A percentile compares a stretch with the other conserved stretches of the same genome.
These are phyloP conservation scores for Capitella teleta DNA, from an alignment of 1,140 invertebrate species.

Conservation along the genomic window DNA sequence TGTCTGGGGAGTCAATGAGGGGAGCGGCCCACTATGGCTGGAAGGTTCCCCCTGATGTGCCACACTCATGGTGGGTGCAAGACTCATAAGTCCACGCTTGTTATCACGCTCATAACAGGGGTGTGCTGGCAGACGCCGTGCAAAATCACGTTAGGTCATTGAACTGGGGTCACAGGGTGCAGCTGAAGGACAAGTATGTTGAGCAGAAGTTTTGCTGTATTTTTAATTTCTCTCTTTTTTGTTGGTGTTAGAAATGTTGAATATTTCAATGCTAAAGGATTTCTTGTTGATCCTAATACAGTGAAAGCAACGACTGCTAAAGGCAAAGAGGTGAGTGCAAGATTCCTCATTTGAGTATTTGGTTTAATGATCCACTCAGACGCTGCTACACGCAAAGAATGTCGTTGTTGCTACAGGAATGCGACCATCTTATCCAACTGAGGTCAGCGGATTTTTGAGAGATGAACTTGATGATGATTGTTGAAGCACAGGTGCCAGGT, in stretches of 20 bases:
- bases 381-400: constrained; percentile 49
- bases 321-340: constrained; percentile 18
- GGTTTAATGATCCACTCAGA: not conserved
- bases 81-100: not conserved
- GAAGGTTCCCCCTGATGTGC: constrained; percentile 50
- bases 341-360: not conserved
- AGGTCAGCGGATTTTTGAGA: too few species aligned
- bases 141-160: constrained; percentile 81
- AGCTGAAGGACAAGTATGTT: constrained; percentile 68
- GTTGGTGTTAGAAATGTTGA: constrained; percentile 24
- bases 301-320: constrained; percentile 18
- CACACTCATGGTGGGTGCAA: constrained; percentile 17
- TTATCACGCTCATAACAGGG: constrained; percentile 46
- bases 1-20: constrained; percentile 66
- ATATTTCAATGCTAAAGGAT: constrained; percentile 27
- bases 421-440: constrained; percentile 61
- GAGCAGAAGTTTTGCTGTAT: not conserved
- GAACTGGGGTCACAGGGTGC: constrained; percentile 81
- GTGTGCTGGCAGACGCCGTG: constrained; percentile 55
- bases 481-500: constrained; percentile 7
- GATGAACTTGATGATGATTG: too few species aligned
- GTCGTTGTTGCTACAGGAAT: constrained; percentile 88
- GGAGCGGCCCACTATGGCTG: constrained; percentile 71
- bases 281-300: constrained; percentile 21
- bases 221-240: constrained; percentile 3